These are phyloP conservation scores for Sarcophaga subvicina DNA, from an alignment of 2,888 invertebrate genomes.

Conservation along the genomic window DNA sequence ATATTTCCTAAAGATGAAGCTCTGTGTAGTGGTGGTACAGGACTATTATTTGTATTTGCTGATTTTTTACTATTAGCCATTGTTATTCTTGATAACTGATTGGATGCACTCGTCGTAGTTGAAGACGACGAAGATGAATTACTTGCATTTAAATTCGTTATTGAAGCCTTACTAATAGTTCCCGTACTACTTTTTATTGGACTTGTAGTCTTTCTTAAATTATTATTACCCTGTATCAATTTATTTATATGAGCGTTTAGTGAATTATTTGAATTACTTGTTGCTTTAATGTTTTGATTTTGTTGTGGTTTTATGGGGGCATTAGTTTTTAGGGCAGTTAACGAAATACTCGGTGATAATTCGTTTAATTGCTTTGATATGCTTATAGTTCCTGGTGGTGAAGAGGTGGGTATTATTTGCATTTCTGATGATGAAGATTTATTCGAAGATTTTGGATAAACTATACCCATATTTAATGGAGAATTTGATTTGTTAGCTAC, in stretches of 20 bases:
- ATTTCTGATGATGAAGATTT: conserved; percentile 72
- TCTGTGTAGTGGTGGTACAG: conserved; percentile 59
- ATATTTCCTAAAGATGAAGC: conserved; percentile 31
- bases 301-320: conserved; percentile 35
- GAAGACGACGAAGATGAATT: background rate
- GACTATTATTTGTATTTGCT: conserved; percentile 27
- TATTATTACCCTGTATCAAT: conserved; percentile 54
- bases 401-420: conserved; percentile 78
- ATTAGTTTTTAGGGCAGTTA: conserved; percentile 74
- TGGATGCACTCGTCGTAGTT: conserved; percentile 17
- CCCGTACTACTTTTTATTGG: conserved; percentile 27
- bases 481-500: conserved; percentile 44
- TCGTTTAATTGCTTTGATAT: conserved; percentile 77
- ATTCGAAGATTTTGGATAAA: conserved; percentile 69
- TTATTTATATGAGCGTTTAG: conserved; percentile 59
- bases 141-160: conserved; percentile 26
- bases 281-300: conserved; percentile 56
- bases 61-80: conserved; percentile 53
- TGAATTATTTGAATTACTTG: conserved; percentile 9
- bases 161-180: conserved; percentile 16
- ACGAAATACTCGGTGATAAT: conserved; percentile 77
- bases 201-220: conserved; percentile 51
- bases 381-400: conserved; percentile 75
- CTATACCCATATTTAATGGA: conserved; percentile 71
- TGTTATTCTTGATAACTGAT: conserved; percentile 55